Evolutionary conservation across 2,888 invertebrate genomes (phyloP).

Genomic region (Anagyrus pseudococci): DNA sequence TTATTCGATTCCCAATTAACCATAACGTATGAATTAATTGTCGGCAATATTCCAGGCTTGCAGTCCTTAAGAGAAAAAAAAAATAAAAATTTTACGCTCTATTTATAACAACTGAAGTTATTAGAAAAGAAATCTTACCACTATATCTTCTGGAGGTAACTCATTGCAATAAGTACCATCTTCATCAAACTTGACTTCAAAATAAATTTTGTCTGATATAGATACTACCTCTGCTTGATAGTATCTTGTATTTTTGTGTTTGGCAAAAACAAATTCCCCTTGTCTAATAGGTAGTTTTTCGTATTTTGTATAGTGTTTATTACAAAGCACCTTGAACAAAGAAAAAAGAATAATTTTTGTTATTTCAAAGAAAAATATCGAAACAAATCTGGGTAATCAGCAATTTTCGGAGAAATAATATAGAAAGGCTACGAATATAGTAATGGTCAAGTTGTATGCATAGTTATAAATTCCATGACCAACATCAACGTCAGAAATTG

Average conservation of each 20-base stretch:
- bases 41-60: slow-evolving; percentile 49
- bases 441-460: neutral
- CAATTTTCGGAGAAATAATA: neutral
- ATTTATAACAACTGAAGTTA: neutral
- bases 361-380: no score
- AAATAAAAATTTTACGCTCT: slow-evolving; percentile 12
- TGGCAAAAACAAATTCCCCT: slow-evolving; percentile 67
- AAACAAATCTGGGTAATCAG: neutral
- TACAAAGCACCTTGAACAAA: slow-evolving; percentile 52
- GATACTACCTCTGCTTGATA: slow-evolving; percentile 66
- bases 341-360: neutral
- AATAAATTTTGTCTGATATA: slow-evolving; percentile 63
- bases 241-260: slow-evolving; percentile 68
- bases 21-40: no score
- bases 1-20: no score
- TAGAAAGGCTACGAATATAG: neutral
- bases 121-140: slow-evolving; percentile 55
- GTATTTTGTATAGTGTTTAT: slow-evolving; percentile 50
- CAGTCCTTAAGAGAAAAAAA: slow-evolving; percentile 54
- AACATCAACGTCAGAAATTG: slow-evolving; percentile 21
- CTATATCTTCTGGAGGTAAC: slow-evolving; percentile 66
- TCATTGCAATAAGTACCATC: slow-evolving; percentile 68
- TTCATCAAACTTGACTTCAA: slow-evolving; percentile 69
- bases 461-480: slow-evolving; percentile 14
- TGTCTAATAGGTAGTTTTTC: slow-evolving; percentile 52